Percentiles rank a stretch among this genome's conserved stretches.
These are phyloP conservation scores for Lepisosteus oculatus DNA, from an alignment of 2,113 vertebrate species.

Conservation along the genomic window DNA sequence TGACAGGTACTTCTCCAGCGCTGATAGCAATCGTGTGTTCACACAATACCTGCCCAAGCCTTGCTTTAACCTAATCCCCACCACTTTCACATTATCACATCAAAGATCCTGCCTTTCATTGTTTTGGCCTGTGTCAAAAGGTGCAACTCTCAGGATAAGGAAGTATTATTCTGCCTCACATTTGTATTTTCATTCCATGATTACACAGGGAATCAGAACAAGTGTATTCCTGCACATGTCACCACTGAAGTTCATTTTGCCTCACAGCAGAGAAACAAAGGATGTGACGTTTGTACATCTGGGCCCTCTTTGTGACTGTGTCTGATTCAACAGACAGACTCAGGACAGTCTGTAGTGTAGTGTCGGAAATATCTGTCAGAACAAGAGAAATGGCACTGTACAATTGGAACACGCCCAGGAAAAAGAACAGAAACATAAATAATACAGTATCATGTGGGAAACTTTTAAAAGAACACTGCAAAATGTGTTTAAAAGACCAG, in stretches of 20 bases:
- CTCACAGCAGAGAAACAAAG: not conserved
- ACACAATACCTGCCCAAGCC: constrained; percentile 58
- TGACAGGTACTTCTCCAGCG: constrained; percentile 76
- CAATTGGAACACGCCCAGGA: too few relatives aligned
- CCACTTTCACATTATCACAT: constrained; percentile 65
- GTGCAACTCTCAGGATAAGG: constrained; percentile 26
- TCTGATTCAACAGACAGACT: not conserved
- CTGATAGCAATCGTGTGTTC: constrained; percentile 59
- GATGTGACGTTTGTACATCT: too few relatives aligned
- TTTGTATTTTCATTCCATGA: constrained; percentile 18
- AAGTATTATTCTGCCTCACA: constrained; percentile 25
- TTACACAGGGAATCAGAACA: not conserved
- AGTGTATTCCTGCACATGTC: not conserved
- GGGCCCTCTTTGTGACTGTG: too few relatives aligned
- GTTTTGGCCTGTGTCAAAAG: constrained; percentile 44
- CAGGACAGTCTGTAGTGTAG: not conserved
- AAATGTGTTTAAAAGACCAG: not conserved
- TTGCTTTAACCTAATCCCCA: constrained; percentile 60
- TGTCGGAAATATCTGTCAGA: too few relatives aligned
- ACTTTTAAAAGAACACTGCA: not conserved
- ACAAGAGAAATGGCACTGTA: too few relatives aligned
- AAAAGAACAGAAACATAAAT: too few relatives aligned
- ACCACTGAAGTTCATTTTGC: not conserved
- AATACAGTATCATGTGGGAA: not conserved
- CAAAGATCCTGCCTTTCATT: constrained; percentile 61